phyloP scores from a whole-genome alignment of 2,113 vertebrate species.

The Formicarius rufipectus region DNA sequence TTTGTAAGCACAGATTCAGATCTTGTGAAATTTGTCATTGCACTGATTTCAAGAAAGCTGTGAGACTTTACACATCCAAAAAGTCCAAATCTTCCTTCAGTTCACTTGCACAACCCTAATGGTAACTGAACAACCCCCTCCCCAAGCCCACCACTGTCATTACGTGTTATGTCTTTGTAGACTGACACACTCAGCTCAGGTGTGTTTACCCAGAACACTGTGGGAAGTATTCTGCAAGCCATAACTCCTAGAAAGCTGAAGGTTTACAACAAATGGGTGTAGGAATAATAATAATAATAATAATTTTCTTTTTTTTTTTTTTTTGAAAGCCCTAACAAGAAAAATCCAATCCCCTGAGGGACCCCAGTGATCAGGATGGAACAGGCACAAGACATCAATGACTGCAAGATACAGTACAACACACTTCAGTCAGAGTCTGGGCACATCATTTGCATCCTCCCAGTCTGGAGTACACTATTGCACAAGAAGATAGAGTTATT shows the following conservation, averaged over 20 bases:
- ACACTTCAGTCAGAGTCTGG: accelerated
- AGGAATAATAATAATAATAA: background rate
- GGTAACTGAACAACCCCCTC: background rate
- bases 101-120: background rate
- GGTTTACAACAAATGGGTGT: background rate
- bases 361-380: background rate
- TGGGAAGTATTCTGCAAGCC: background rate
- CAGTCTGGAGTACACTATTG: background rate
- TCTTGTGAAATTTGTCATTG: background rate
- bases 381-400: background rate
- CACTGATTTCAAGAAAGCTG: background rate
- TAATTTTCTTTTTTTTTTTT: too few species aligned
- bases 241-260: background rate
- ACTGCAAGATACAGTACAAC: background rate
- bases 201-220: background rate
- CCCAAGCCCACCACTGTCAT: accelerated
- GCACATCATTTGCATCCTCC: background rate
- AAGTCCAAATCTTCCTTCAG: background rate
- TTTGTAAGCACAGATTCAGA: background rate
- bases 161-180: background rate
- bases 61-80: background rate
- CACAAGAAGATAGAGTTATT: background rate
- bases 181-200: background rate
- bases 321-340: background rate
- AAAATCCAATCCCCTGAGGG: background rate